Base-by-base conservation (phyloP, 2,888 invertebrate species). In the Margaritifera margaritifera region DNA sequence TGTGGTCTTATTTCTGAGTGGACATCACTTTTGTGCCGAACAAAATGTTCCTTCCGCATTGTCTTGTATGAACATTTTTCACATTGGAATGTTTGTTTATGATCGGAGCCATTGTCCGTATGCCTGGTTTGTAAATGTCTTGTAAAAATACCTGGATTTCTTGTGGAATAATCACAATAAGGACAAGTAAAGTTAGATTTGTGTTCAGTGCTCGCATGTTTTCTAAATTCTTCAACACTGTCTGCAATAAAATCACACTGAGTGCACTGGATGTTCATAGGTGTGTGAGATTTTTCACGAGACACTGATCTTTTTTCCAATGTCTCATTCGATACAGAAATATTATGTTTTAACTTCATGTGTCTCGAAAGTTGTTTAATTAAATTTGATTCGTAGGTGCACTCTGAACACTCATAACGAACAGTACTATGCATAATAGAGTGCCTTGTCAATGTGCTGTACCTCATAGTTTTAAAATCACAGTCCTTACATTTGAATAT, bases 1-100 rank as follows among this genome's bases (percentile, higher is more conserved):
- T 90, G 91, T 0, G 92, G 92, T n/a, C 92, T 83, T 53, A 87
- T 85, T 71, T 91, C 89, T 22, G 81, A 79, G 77, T 92, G 92
- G 11, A 92, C 91, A 74, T 91, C 91, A 58, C 90, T 89, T 5
- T 86, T 80, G 71, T 91, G 91, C 3, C 91, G 78, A 6, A 86
- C 74, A 64, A 84, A 87, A 66, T 90, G 90, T 64, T 89, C 90
- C 66, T 89, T 88, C 8, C 89, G 82, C 60, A 79, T 80, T 0
- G 90, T 89, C 67, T 85, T 86, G 74, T 90, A 90, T 1, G 82
- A 57, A 75, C 91, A 91, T 74, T 86, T 77, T 42, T 83, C 78
- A 71, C 90, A 90, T 56, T 86, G 82, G 68, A 81, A 89, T 20
- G 77, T 75, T 25, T 75, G 60, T 11, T 69, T 22, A 59, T 68